Evolutionary conservation across 2,113 vertebrate species (phyloP), one percentile per base, ranked within the genome.

Genomic region (Lamprotornis superbus): DNA sequence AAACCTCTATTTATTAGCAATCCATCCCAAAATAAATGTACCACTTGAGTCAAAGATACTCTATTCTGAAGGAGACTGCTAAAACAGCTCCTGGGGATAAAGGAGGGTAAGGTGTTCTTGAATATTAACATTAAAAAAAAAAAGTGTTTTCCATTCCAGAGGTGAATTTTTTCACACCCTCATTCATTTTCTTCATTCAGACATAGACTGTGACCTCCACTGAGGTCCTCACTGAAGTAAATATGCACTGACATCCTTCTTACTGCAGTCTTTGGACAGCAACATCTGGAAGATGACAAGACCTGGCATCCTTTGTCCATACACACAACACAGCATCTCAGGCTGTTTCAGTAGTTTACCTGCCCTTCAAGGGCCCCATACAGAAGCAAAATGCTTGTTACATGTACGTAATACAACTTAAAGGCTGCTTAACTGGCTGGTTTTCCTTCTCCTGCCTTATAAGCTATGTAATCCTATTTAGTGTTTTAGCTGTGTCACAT

Each of bases 1-100:
- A 91, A 92, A 84, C 31, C 5, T 91, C 56, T 79, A 44, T 90
- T 89, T 89, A 63, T 79, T 78, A 71, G 80, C 49, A 86, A 80
- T 55, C 10, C 17, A 30, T 59, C 73, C 69, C 73, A 82, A 94
- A 89, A 49, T 59, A 87, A 87, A 75, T n/a, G 52, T 49, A 39
- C 27, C 15, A 37, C 59, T 74, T 67, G 22, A 81, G 44, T 78
- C 52, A 81, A 53, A 83, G 46, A 42, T 37, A 49, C 33, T n/a
- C 31, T 79, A 0, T 35, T 73, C 70, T 56, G 40, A 80, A 80
- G 68, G 67, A 61, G 52, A 59, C 23, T 77, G 39, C 49, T 67
- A 55, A 52, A 24, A 56, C 10, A 55, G 15, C 4, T 42, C 52
- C 47, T 75, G 18, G 16, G 33, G 55, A 55, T 52, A 73, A 7